Conservation (phyloP, 2,888 invertebrate genomes). For the Thera obeliscata region DNA sequence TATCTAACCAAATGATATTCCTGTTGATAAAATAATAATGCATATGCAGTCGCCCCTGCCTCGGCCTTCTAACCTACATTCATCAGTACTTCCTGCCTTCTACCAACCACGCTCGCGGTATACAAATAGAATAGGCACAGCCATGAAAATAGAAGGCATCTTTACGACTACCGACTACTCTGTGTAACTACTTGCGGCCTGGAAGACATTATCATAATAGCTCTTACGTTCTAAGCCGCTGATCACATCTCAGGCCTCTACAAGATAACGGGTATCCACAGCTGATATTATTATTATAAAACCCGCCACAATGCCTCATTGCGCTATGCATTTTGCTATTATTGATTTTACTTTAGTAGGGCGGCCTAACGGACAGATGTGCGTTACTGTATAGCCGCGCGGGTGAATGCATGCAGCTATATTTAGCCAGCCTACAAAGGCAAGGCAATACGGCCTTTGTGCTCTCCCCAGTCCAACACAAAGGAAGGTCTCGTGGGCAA, state of each 20-base stretch:
- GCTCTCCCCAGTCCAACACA: slow-evolving; percentile 76
- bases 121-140: slow-evolving; percentile 25
- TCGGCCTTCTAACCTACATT: slow-evolving; percentile 43
- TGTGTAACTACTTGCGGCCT: background rate
- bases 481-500: slow-evolving; percentile 78
- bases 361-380: slow-evolving; percentile 71
- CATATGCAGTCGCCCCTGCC: slow-evolving; percentile 38
- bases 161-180: slow-evolving; percentile 4
- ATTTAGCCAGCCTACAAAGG: slow-evolving; percentile 79
- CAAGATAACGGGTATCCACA: slow-evolving; percentile 22
- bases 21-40: slow-evolving; percentile 28
- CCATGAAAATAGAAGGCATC: slow-evolving; percentile 20
- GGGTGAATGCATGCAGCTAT: slow-evolving; percentile 73
- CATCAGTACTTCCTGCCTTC: slow-evolving; percentile 38
- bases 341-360: slow-evolving; percentile 50
- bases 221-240: slow-evolving; percentile 3
- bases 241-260: slow-evolving; percentile 4
- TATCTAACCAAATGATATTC: slow-evolving; percentile 8
- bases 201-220: background rate
- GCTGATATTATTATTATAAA: slow-evolving; percentile 19
- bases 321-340: slow-evolving; percentile 40
- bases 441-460: slow-evolving; percentile 81
- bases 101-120: slow-evolving; percentile 18
- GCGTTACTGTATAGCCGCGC: slow-evolving; percentile 65
- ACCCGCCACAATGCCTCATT: slow-evolving; percentile 30